Evolutionary conservation across 1,140 invertebrate species (phyloP).

Genomic region (Drosophila parvula): DNA sequence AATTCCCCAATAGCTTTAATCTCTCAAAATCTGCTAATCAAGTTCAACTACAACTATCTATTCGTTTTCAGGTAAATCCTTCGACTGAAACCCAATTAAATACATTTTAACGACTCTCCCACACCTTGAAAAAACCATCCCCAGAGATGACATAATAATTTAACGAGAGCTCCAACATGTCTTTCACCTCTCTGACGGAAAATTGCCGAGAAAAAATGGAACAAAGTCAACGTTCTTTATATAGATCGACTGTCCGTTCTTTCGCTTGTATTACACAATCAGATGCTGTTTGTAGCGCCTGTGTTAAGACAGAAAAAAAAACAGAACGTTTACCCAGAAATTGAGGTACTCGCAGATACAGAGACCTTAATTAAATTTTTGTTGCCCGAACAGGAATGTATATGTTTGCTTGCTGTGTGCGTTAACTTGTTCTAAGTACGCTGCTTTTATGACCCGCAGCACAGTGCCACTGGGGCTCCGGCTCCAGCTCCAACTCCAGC

Average conservation of each 20-base stretch:
- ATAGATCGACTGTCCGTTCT: conserved; percentile 21
- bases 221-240: conserved; percentile 63
- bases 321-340: conserved; percentile 63
- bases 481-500: not conserved
- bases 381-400: conserved; percentile 60
- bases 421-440: conserved; percentile 75
- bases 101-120: not conserved
- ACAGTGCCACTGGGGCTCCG: conserved; percentile 32
- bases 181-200: conserved; percentile 29
- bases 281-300: conserved; percentile 46
- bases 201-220: conserved; percentile 9
- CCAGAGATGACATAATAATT: conserved; percentile 13
- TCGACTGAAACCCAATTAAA: not conserved
- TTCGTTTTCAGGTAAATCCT: not conserved
- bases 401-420: conserved; percentile 35
- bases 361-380: conserved; percentile 72
- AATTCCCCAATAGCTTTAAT: not conserved
- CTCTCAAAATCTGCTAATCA: not conserved
- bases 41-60: too few relatives aligned
- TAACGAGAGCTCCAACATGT: conserved; percentile 5
- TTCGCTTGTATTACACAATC: conserved; percentile 54
- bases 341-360: conserved; percentile 16
- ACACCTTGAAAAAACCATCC: not conserved
- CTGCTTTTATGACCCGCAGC: conserved; percentile 70
- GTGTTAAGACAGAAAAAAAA: conserved; percentile 6